Evolutionary conservation across 1,140 invertebrate genomes (phyloP).

Genomic region (Ganaspis sp.): DNA sequence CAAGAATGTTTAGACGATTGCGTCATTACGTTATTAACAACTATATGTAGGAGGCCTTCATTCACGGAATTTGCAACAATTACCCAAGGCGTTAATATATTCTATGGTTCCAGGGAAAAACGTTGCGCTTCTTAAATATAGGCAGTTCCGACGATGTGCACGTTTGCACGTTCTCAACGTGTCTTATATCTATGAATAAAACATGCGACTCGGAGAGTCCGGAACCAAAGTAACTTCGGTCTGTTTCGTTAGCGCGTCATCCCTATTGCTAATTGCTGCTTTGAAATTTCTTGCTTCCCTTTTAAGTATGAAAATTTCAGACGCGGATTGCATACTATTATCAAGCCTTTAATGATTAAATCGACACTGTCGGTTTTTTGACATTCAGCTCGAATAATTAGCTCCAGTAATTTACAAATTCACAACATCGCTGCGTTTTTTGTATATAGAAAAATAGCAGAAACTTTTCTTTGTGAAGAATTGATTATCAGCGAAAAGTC

Average conservation of each 20-base stretch:
- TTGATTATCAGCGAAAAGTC: too few relatives aligned
- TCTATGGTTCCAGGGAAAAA: slow-evolving; percentile 65
- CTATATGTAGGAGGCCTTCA: slow-evolving; percentile 34
- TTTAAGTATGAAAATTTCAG: slow-evolving; percentile 1
- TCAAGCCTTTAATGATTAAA: background rate
- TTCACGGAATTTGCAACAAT: slow-evolving; percentile 61
- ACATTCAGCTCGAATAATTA: too few relatives aligned
- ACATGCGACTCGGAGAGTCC: slow-evolving; percentile 60
- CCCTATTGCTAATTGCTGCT: slow-evolving; percentile 47
- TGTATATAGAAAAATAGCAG: too few relatives aligned
- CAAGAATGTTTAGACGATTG: background rate
- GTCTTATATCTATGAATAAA: slow-evolving; percentile 68
- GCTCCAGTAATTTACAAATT: too few relatives aligned
- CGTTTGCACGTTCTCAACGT: slow-evolving; percentile 60
- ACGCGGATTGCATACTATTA: background rate
- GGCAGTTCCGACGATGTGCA: slow-evolving; percentile 54
- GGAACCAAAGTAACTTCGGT: slow-evolving; percentile 47
- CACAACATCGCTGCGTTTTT: too few relatives aligned
- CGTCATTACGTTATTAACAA: background rate
- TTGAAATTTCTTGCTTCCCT: background rate
- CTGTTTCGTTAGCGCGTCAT: slow-evolving; percentile 47
- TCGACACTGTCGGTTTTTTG: background rate
- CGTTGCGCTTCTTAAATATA: slow-evolving; percentile 61
- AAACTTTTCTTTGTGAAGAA: too few relatives aligned
- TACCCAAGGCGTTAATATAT: slow-evolving; percentile 70